Evolutionary conservation across 2,888 invertebrate genomes (phyloP), one percentile per base, ranked within the genome.

Genomic region (Leistus spinibarbis): DNA sequence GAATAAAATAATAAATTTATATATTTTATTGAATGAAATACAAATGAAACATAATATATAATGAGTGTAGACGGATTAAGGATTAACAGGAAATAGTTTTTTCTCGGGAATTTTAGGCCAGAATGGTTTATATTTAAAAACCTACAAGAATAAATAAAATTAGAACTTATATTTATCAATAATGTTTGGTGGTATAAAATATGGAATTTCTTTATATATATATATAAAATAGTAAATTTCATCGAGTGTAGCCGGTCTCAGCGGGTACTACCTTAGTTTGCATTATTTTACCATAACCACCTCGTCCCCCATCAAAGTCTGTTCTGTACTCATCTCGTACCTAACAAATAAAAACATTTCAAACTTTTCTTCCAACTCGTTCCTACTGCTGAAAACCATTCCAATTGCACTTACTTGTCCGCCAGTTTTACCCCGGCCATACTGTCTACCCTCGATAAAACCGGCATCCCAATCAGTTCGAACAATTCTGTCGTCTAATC

Each of bases 391-490:
- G n/a, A n/a, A n/a, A n/a, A n/a, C n/a, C n/a, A n/a, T n/a, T n/a
- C n/a, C n/a, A n/a, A n/a, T n/a, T n/a, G n/a, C n/a, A 73, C 78
- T 80, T 85, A 96, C 98, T 91, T 99, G 99, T 82, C 99, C 99
- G 71, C 99, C 99, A 81, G 95, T 95, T 87, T 97, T 98, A 70
- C 99, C 99, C 79, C 99, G 89, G 24, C 99, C 99, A 87, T 95
- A 99, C 84, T 99, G 99, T 79, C 99, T 89, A 1, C 99, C 99
- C 87, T 99, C 99, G 77, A 95, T 91, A 86, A 99, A 99, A 1
- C 99, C 99, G 40, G 98, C 98, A 87, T 99, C 99, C 98, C 98
- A 99, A 86, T 99, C 99, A 73, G 97, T 96, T 81, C 99, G 90
- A 63, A 99, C 95, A 77, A 98, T 94, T 82, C 99, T 90, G 84